Evolutionary conservation across 2,113 vertebrate species (phyloP), one percentile per base, ranked within the genome.

Genomic region (Eptesicus fuscus): DNA sequence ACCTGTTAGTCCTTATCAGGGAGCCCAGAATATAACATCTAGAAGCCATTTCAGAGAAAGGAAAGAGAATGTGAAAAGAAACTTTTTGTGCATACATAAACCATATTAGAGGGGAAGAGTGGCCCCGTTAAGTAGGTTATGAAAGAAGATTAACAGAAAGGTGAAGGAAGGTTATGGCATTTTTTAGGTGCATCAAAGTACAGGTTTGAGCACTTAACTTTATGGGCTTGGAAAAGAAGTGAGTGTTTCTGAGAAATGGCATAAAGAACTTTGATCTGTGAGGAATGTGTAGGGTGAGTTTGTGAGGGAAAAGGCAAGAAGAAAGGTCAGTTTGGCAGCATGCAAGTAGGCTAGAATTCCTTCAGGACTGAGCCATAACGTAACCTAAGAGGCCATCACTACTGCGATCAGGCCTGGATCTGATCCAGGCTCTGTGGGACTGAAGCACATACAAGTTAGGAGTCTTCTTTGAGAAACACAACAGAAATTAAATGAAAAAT

Each of bases 1-100:
- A 37, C 53, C 47, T 20, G 17, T 1, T 9, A 11, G 0, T 18
- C 17, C 18, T 61, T 49, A 20, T 3, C 9, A 47, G 9, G 1
- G 8, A n/a, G 12, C 16, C 4, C n/a, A n/a, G 56, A 74, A 22
- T 30, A 35, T 18, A 18, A 7, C 8, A 44, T 47, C 23, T 51
- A 82, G 49, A 42, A 51, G 1, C 3, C 47, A 90, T 61, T 88
- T 80, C 2, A 40, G 44, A 32, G 82, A 44, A 51, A 91, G 25
- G 3, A 37, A 56, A 28, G n/a, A 61, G 12, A 37, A 28, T 30
- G 28, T 71, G 59, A 47, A 71, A 40, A 79, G 4, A 61, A 65
- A 53, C 7, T 32, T 35, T 65, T 20, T 69, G 37, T 70, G 2
- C 7, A 28, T 17, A 30, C 3, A 37, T 44, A 25, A 18, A 23